A percentile compares a stretch with the other conserved stretches of the same genome.
These are phyloP conservation scores for Fundulus diaphanus DNA, from an alignment of 2,797 vertebrate genomes.

Conservation along the genomic window DNA sequence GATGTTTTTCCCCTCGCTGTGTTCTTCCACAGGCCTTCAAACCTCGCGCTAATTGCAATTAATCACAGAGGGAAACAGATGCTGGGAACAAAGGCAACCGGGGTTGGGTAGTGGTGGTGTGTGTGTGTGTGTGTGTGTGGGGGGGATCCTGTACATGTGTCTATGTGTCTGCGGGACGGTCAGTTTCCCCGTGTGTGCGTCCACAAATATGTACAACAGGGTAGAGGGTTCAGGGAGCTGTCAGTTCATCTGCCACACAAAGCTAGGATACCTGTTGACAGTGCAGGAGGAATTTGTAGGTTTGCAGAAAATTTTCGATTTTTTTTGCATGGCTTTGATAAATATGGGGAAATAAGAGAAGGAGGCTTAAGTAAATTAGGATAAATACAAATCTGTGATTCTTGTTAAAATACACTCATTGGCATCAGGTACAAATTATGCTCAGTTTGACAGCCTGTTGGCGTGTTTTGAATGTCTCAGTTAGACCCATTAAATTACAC, in stretches of 20 bases:
- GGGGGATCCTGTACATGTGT: conserved; percentile 59
- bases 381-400: neutral
- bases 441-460: neutral
- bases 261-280: conserved; percentile 58
- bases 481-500: neutral
- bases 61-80: conserved; percentile 99
- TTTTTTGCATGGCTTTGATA: conserved; percentile 10
- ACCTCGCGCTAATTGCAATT: conserved; percentile 98
- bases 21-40: conserved; percentile 96
- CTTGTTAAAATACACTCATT: neutral
- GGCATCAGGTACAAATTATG: neutral
- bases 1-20: conserved; percentile 93
- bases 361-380: neutral
- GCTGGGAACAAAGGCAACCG: conserved; percentile 92
- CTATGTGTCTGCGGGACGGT: conserved; percentile 22
- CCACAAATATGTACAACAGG: conserved; percentile 45
- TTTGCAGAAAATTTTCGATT: conserved; percentile 18
- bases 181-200: conserved; percentile 28
- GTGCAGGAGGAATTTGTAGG: conserved; percentile 5
- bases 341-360: neutral
- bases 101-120: conserved; percentile 70
- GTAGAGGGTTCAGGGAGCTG: conserved; percentile 86
- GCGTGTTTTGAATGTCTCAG: neutral
- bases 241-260: conserved; percentile 77
- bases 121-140: no score